phyloP scores from a whole-genome alignment of 2,888 invertebrate species.

The Julus scandinavius region DNA sequence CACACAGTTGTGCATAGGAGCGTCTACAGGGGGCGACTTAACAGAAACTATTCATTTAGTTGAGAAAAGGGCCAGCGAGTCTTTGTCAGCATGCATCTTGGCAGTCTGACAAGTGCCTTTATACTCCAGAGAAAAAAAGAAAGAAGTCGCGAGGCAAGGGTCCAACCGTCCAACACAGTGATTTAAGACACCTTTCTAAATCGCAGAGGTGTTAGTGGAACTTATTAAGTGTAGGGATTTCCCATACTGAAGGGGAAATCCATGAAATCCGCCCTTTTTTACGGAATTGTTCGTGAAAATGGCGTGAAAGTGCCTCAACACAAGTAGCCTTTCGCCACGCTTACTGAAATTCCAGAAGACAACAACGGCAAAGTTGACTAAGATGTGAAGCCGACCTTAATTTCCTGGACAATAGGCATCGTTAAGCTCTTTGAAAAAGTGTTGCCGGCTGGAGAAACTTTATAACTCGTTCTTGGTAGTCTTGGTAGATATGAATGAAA shows the following conservation, averaged over 20 bases:
- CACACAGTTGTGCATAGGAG: conserved; percentile 10
- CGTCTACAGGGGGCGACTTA: background rate
- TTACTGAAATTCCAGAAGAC: conserved; percentile 16
- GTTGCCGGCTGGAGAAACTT: background rate
- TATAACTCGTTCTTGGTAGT: background rate
- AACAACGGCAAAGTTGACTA: background rate
- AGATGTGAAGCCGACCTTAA: background rate
- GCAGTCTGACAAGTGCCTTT: conserved; percentile 9
- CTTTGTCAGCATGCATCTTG: conserved; percentile 12
- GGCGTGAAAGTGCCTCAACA: conserved; percentile 1
- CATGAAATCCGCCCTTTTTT: conserved; percentile 23
- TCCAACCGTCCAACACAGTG: conserved; percentile 33
- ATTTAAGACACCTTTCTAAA: conserved; percentile 36
- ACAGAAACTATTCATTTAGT: background rate
- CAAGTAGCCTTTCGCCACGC: conserved; percentile 21
- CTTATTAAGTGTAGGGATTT: conserved; percentile 4
- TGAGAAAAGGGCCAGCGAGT: background rate
- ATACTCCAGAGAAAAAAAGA: background rate
- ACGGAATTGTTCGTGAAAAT: conserved; percentile 6
- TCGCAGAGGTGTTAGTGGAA: conserved; percentile 41
- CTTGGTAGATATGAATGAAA: background rate
- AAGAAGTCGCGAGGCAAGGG: conserved; percentile 1
- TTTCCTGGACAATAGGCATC: conserved; percentile 6
- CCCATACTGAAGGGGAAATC: conserved; percentile 18
- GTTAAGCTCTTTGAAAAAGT: background rate